Base-by-base conservation (phyloP, 1,140 invertebrate genomes). In the Palaemon carinicauda region DNA sequence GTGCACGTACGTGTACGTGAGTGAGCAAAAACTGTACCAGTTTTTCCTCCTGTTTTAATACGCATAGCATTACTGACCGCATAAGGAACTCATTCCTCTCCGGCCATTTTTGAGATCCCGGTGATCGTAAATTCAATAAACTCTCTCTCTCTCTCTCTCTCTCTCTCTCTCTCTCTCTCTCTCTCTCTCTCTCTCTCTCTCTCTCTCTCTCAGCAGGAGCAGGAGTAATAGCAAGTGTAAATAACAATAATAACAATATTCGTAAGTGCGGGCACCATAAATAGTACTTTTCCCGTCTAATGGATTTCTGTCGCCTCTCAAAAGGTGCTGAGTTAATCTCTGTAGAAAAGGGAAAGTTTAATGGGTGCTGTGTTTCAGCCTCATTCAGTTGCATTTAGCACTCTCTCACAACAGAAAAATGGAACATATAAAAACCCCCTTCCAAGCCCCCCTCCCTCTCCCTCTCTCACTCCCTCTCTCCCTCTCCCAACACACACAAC, bases 121-220 rank as follows among this genome's bases (percentile, higher is more conserved):
- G 73, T 73, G 15, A n/a, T 73, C 24, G 15, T 27, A 5, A 17
- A 17, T 27, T 27, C 14, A 15, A 15, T 24, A 17, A 17, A 17
- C 12, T 5, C 73, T 50, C 29, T 75, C 31, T 31, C 31, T 75
- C 73, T 75, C 73, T 75, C 73, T 75, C 73, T 74, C 71, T 74
- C 71, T 41, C 31, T 74, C 71, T 41, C 21, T 29, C 27, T 29
- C 69, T 73, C 69, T 73, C 69, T 73, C 69, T 29, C 27, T 29
- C 69, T 73, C 69, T 73, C 69, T 73, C 69, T 73, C 69, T 73
- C 69, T 73, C 41, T 53, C 52, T 54, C 33, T 79, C 21, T 78
- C 51, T 78, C 19, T 79, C 52, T 27, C n/a, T 1, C 12, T 7
- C n/a, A n/a, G n/a, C n/a, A n/a, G n/a, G n/a, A n/a, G 21, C 15